A percentile compares a stretch with the other conserved stretches of the same genome.
phyloP scores from a whole-genome alignment of 2,797 vertebrate genomes.

The Fistularia tabacaria region DNA sequence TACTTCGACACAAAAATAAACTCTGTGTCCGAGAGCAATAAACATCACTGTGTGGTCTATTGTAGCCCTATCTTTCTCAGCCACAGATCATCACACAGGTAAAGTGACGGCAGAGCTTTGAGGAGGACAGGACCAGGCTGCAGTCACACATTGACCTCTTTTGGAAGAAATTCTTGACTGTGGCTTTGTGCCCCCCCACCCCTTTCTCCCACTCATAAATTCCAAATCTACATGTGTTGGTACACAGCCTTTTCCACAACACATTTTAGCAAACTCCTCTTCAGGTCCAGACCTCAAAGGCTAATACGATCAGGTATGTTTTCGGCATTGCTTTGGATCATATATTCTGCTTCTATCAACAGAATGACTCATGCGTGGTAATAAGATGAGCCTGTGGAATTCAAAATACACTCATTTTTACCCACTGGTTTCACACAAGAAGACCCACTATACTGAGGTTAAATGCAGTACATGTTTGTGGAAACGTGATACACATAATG shows the following conservation, averaged over 20 bases:
- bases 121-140: too few relatives aligned
- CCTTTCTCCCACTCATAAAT: conserved; percentile 11
- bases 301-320: conserved; percentile 54
- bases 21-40: conserved; percentile 41
- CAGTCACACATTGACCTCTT: too few relatives aligned
- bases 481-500: neutral
- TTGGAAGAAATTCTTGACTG: neutral
- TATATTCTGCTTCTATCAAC: conserved; percentile 59
- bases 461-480: conserved; percentile 26
- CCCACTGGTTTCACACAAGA: conserved; percentile 15
- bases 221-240: conserved; percentile 18
- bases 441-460: conserved; percentile 1
- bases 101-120: neutral
- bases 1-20: conserved; percentile 64
- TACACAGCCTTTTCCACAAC: conserved; percentile 33
- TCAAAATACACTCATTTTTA: conserved; percentile 34
- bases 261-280: conserved; percentile 31
- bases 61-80: conserved; percentile 36
- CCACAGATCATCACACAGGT: conserved; percentile 19
- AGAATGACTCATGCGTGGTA: conserved; percentile 70
- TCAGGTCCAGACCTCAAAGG: conserved; percentile 26
- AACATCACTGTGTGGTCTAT: conserved; percentile 36
- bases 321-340: conserved; percentile 46
- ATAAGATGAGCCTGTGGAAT: conserved; percentile 52
- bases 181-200: neutral